Evolutionary conservation across 2,888 invertebrate genomes (phyloP), one percentile per base, ranked within the genome.

Genomic region (Allophyes oxyacanthae): DNA sequence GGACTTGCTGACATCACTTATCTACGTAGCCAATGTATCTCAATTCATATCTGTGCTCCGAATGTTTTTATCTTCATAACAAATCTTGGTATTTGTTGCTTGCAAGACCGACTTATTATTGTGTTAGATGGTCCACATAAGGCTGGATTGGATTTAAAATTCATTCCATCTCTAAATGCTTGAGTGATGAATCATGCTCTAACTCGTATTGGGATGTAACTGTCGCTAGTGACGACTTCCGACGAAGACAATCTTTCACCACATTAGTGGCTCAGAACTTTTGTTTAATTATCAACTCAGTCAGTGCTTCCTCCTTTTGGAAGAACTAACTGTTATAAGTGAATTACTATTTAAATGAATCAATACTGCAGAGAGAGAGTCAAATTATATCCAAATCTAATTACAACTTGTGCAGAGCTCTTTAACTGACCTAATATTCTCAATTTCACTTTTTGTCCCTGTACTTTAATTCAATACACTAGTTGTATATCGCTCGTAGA

Each of bases 151-250:
- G 56, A 78, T 77, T 80, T 79, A 60, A 76, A 82, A 75, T 80
- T 77, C 48, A 79, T 81, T 81, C 74, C 48, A 59, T 64, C 33
- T 63, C 62, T 60, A 63, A 67, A 77, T 78, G 53, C 61, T 67
- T 73, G 14, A 53, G 59, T 70, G 74, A 78, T 85, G 82, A 84
- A 75, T 85, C 84, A 84, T 67, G 51, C 54, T 68, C 61, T 69
- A n/a, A n/a, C n/a, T n/a, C n/a, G n/a, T 69, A 70, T 74, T 63
- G 56, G 76, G 73, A 76, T 77, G 64, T 63, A 65, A 63, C 63
- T 51, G 67, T 74, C 76, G 61, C 42, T 73, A 54, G 64, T 57
- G 45, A 59, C 44, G 48, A 59, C 54, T 76, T 74, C 63, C 61
- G 51, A 52, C 40, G 36, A 54, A 50, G 40, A n/a, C n/a, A n/a